Conservation (phyloP, 2,888 invertebrate genomes). For the Mythimna lalbum region DNA sequence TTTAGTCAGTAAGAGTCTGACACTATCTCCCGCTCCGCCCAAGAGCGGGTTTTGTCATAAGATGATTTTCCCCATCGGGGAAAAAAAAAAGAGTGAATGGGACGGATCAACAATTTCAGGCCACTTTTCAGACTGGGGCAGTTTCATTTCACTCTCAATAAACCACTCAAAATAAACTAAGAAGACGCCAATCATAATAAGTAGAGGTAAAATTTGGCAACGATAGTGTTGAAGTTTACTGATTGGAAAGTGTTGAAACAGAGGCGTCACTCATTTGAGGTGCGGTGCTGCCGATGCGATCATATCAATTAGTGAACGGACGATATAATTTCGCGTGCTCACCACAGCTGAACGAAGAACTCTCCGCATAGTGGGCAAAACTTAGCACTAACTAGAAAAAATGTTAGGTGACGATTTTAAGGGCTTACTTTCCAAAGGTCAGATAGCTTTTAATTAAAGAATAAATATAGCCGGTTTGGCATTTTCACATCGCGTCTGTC, state of each 20-base stretch:
- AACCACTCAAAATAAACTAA: background rate
- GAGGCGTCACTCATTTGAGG: conserved; percentile 31
- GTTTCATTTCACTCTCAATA: no score
- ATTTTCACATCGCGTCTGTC: no score
- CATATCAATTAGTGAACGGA: conserved; percentile 61
- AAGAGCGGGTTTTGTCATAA: no score
- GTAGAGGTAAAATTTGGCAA: conserved; percentile 8
- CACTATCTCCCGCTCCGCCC: no score
- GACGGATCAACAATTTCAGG: no score
- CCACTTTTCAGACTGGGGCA: background rate
- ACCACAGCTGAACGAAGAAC: conserved; percentile 85
- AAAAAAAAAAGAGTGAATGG: no score
- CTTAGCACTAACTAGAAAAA: conserved; percentile 49
- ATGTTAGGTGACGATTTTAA: background rate
- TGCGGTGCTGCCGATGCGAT: conserved; percentile 57
- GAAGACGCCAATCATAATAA: background rate
- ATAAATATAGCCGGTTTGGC: no score
- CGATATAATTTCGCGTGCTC: conserved; percentile 83
- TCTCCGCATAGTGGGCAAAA: conserved; percentile 70
- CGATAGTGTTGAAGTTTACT: conserved; percentile 15
- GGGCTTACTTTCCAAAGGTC: no score
- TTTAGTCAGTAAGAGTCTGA: no score
- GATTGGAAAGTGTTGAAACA: conserved; percentile 59
- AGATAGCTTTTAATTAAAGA: no score
- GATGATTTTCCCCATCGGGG: no score